These are phyloP conservation scores for Pantala flavescens DNA, from an alignment of 1,140 invertebrate species.

Conservation along the genomic window DNA sequence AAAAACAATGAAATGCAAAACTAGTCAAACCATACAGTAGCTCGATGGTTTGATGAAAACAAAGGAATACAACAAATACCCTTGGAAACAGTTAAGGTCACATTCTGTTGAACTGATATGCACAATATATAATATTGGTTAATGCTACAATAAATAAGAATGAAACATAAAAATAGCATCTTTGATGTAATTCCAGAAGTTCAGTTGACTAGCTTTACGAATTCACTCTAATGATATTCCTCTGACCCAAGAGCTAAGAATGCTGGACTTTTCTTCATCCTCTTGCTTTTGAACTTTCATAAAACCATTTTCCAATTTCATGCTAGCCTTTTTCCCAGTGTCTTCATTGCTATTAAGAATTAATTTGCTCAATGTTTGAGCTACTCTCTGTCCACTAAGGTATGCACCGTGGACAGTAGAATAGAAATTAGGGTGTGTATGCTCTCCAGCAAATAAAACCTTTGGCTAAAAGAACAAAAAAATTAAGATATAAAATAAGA, in stretches of 20 bases:
- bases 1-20: too few species aligned
- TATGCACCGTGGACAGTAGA: constrained; percentile 92
- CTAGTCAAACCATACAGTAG: too few species aligned
- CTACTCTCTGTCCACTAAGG: constrained; percentile 75
- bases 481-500: constrained; percentile 7
- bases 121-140: too few species aligned
- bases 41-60: too few species aligned
- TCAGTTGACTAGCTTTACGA: neutral
- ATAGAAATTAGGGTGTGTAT: constrained; percentile 87
- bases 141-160: too few species aligned
- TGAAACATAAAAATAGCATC: too few species aligned
- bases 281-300: constrained; percentile 33
- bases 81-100: too few species aligned
- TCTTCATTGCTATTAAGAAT: constrained; percentile 22
- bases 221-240: constrained; percentile 53
- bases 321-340: constrained; percentile 35
- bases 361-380: constrained; percentile 50
- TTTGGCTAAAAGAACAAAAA: constrained; percentile 47
- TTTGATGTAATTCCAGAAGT: too few species aligned
- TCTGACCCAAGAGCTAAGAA: constrained; percentile 77
- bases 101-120: too few species aligned
- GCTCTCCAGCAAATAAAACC: constrained; percentile 87
- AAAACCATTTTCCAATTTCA: constrained; percentile 44
- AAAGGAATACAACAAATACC: too few species aligned
- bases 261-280: constrained; percentile 54